These are phyloP conservation scores for Epinephelus lanceolatus DNA, from an alignment of 2,113 vertebrate species.

Conservation along the genomic window DNA sequence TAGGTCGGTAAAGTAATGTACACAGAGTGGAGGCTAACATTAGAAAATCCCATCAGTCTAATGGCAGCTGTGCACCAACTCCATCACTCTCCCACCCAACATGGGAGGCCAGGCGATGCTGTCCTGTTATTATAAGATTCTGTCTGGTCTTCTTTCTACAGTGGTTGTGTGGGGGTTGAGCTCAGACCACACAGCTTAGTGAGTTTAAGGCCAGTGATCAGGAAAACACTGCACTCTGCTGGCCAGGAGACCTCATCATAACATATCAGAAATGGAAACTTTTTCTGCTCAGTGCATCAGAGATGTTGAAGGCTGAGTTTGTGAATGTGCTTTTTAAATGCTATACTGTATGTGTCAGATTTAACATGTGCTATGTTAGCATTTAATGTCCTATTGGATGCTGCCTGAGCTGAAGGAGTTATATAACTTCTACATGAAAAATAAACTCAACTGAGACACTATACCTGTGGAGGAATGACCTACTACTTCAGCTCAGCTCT, in stretches of 20 bases:
- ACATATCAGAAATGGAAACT: not conserved
- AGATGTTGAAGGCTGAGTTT: too few relatives aligned
- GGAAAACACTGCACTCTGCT: constrained; percentile 41
- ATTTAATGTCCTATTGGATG: too few relatives aligned
- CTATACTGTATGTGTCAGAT: too few relatives aligned
- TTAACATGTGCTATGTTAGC: too few relatives aligned
- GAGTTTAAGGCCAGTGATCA: not conserved
- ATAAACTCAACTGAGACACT: too few relatives aligned
- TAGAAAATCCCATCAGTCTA: constrained; percentile 56
- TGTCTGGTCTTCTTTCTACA: not conserved
- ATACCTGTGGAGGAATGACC: too few relatives aligned
- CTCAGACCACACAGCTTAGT: not conserved
- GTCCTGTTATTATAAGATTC: not conserved
- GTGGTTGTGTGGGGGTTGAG: constrained; percentile 1
- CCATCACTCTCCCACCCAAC: not conserved
- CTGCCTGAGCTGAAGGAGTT: too few relatives aligned
- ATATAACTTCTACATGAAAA: too few relatives aligned
- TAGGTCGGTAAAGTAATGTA: constrained; percentile 24
- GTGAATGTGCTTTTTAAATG: too few relatives aligned
- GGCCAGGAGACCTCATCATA: not conserved
- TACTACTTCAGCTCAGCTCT: too few relatives aligned
- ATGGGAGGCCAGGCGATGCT: not conserved
- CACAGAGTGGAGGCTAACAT: constrained; percentile 31
- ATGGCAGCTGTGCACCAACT: constrained; percentile 38
- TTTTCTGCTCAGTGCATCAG: not conserved